A percentile compares a stretch with the other conserved stretches of the same genome.
These are phyloP conservation scores for Eubucco bourcierii DNA, from an alignment of 2,113 vertebrate genomes.

Conservation along the genomic window DNA sequence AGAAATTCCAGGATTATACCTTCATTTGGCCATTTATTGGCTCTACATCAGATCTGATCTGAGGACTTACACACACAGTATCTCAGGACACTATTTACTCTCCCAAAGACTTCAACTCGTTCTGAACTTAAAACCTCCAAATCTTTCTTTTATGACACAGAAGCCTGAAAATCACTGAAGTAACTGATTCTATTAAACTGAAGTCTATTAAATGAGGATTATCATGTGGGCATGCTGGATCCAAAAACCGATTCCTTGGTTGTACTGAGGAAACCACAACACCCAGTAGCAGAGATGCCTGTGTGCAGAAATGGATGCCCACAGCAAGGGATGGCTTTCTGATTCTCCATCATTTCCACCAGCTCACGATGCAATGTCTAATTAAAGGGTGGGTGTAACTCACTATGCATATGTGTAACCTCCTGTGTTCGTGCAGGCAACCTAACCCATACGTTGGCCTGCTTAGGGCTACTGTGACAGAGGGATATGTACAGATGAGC, in stretches of 20 bases:
- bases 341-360: neutral
- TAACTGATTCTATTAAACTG: neutral
- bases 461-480: too few relatives aligned
- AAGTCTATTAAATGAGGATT: neutral
- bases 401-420: too few relatives aligned
- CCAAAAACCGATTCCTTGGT: neutral
- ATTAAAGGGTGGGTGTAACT: neutral
- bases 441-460: too few relatives aligned
- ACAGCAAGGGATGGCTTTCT: too few relatives aligned
- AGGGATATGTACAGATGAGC: neutral
- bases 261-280: neutral
- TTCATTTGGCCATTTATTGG: conserved; percentile 26
- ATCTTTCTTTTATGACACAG: conserved; percentile 20
- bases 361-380: neutral
- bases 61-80: neutral
- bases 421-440: too few relatives aligned
- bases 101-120: neutral
- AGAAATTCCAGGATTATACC: conserved; percentile 15
- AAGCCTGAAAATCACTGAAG: neutral
- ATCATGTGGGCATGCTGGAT: neutral
- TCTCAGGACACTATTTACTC: neutral
- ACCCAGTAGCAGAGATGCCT: neutral
- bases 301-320: neutral
- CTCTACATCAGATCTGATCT: neutral
- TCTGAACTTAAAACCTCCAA: conserved; percentile 12